A percentile compares a stretch with the other conserved stretches of the same genome.
These are phyloP conservation scores for Urocolius indicus DNA, from an alignment of 2,113 vertebrate species.

Conservation along the genomic window DNA sequence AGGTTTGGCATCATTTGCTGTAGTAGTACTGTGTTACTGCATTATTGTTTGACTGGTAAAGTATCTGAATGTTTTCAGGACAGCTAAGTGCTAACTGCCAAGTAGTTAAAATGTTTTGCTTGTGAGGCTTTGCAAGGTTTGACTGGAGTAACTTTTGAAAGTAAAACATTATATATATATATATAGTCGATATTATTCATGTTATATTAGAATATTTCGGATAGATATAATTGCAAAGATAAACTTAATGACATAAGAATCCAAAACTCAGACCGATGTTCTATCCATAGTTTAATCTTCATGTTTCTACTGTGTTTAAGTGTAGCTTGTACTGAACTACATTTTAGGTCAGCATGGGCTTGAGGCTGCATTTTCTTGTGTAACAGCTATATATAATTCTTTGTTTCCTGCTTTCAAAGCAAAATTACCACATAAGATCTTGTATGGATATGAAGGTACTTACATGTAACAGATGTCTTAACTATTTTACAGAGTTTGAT, in stretches of 20 bases:
- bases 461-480: constrained; percentile 5
- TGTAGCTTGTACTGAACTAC: neutral
- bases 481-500: constrained; percentile 88
- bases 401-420: neutral
- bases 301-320: neutral
- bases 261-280: neutral
- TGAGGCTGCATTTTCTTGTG: neutral
- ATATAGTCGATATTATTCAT: neutral
- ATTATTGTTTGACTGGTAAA: neutral
- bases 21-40: neutral
- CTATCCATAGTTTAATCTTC: neutral
- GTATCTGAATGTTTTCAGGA: neutral
- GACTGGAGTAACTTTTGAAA: neutral
- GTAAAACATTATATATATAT: neutral
- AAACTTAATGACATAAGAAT: neutral
- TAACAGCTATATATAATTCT: neutral
- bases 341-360: neutral
- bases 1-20: neutral
- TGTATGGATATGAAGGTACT: neutral
- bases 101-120: neutral
- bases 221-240: neutral
- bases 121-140: neutral
- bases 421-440: neutral
- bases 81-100: neutral
- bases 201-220: neutral